Base-by-base conservation (phyloP, 1,140 invertebrate species). In the Papilio xuthus region DNA sequence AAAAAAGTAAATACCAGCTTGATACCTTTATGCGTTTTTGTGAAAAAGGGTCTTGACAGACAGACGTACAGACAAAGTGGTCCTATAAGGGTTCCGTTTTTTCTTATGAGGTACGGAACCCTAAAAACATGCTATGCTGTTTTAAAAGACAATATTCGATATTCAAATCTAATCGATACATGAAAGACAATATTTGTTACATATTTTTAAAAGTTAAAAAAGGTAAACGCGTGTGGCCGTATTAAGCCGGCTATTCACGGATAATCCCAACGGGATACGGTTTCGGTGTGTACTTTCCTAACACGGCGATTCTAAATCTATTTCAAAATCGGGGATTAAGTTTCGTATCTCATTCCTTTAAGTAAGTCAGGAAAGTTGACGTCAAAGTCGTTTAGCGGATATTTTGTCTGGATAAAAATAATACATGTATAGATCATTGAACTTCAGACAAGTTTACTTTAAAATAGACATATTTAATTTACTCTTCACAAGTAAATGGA, bases 251-350 rank as follows among this genome's bases (percentile, higher is more conserved):
- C 42, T 73, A 73, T 73, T 73, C 71, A 73, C 42, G 20, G 71
- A 73, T 73, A 73, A 73, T 73, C 71, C 71, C 41, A 42, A 23
- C 71, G 41, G 71, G 37, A 73, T 73, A 47, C 42, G 71, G 71
- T 73, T 73, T 73, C 71, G 41, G 71, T 73, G 32, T 71, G 41
- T 50, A 20, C 37, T 73, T 73, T 47, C 9, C 71, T 73, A 73
- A 50, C 71, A 9, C 41, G 20, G 41, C 71, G 71, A 26, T 73
- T 73, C 71, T 73, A 73, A 73, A 73, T 73, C 71, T 73, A 73
- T 73, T 73, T 47, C 41, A 47, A 44, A n/a, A 73, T 73, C 42
- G 10, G 71, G 71, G 41, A 67, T 73, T 73, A 73, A 73, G 23
- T 73, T 73, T 73, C 71, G 20, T 73, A 47, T 71, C 32, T 71